Evolutionary conservation across 2,113 vertebrate genomes (phyloP).

Genomic region (Ptyas mucosa): DNA sequence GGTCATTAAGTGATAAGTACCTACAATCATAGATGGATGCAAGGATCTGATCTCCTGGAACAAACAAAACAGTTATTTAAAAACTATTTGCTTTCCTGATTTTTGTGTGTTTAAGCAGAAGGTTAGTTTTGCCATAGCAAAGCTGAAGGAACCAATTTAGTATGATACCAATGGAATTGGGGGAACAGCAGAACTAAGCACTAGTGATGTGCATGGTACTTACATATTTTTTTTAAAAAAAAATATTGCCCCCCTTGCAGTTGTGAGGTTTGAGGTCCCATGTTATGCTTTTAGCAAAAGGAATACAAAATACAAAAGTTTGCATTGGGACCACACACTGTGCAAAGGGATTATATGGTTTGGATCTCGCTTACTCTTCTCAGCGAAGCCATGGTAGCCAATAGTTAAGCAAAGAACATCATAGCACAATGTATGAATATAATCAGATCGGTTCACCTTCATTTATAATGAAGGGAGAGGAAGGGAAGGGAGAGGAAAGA

Average conservation of each 20-base stretch:
- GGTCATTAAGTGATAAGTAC: not conserved
- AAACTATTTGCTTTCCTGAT: not conserved
- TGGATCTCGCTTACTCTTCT: not conserved
- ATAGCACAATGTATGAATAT: not conserved
- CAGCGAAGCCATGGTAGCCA: not conserved
- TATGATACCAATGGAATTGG: too few species aligned
- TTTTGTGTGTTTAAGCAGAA: not conserved
- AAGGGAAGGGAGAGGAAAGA: not conserved
- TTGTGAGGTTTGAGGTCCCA: not conserved
- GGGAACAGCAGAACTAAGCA: not conserved
- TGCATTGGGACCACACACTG: not conserved
- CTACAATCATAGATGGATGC: not conserved
- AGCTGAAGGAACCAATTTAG: not conserved
- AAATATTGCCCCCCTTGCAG: not conserved
- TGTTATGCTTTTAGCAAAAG: not conserved
- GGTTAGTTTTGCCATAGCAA: not conserved
- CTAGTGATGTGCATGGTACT: not conserved
- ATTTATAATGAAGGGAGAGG: not conserved
- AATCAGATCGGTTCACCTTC: not conserved
- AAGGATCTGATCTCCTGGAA: not conserved
- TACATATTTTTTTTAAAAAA: not conserved
- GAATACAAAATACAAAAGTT: not conserved
- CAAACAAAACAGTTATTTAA: not conserved
- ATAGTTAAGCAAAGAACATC: not conserved
- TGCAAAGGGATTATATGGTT: not conserved